Percentiles rank a stretch among this genome's conserved stretches.
phyloP scores from a whole-genome alignment of 1,140 invertebrate genomes.

The Atta colombica region DNA sequence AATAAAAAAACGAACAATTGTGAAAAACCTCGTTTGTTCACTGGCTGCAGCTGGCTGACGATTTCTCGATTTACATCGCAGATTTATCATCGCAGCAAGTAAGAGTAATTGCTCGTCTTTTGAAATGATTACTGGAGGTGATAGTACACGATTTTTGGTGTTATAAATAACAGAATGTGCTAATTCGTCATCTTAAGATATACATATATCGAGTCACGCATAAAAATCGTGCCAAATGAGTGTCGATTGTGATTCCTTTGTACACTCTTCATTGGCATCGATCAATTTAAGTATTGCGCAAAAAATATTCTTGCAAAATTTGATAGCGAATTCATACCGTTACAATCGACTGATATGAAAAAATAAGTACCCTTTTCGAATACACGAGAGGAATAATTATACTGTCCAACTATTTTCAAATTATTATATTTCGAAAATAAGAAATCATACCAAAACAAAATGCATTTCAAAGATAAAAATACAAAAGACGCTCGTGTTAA shows the following conservation, averaged over 20 bases:
- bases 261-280: too few relatives aligned
- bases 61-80: not conserved
- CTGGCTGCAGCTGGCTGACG: not conserved
- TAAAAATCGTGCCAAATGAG: constrained; percentile 1
- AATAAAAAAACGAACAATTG: not conserved
- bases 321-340: not conserved
- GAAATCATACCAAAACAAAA: too few relatives aligned
- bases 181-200: constrained; percentile 6
- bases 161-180: constrained; percentile 9
- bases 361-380: too few relatives aligned
- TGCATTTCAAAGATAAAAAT: too few relatives aligned
- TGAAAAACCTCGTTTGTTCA: constrained; percentile 17
- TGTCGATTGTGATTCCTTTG: not conserved
- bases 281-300: not conserved
- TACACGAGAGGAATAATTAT: too few relatives aligned
- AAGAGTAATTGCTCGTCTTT: not conserved
- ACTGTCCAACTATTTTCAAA: too few relatives aligned
- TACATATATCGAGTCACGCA: not conserved
- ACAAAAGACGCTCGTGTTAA: too few relatives aligned
- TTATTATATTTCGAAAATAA: too few relatives aligned
- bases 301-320: constrained; percentile 13
- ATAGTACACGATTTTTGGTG: not conserved
- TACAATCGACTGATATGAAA: not conserved
- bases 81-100: not conserved
- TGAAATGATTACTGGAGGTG: not conserved